Conservation (phyloP, 2,113 vertebrate species). For the Lethenteron reissneri region DNA sequence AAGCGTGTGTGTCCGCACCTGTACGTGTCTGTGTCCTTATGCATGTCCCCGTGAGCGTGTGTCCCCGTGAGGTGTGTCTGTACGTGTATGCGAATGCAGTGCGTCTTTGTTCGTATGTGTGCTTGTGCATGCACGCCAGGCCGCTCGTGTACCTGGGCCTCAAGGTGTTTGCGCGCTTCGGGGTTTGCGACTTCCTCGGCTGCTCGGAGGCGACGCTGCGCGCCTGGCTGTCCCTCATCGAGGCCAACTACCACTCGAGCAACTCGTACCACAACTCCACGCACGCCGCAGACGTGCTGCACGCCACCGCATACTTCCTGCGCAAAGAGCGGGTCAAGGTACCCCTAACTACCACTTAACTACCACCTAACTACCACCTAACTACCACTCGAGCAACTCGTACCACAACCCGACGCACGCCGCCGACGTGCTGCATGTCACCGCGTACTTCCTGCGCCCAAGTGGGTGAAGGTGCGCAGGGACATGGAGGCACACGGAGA, state of each 20-base stretch:
- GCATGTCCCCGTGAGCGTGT: too few species aligned
- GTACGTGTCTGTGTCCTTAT: too few species aligned
- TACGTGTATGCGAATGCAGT: too few species aligned
- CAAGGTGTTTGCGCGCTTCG: slow-evolving; percentile 62
- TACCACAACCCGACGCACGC: slow-evolving; percentile 90
- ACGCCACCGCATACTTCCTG: slow-evolving; percentile 74
- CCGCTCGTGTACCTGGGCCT: slow-evolving; percentile 73
- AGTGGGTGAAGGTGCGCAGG: slow-evolving; percentile 57
- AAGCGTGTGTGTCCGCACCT: too few species aligned
- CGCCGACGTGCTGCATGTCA: slow-evolving; percentile 76
- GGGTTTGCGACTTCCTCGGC: slow-evolving; percentile 62
- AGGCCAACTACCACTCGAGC: slow-evolving; percentile 74
- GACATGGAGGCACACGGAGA: too few species aligned
- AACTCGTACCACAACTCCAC: slow-evolving; percentile 94
- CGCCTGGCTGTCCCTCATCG: slow-evolving; percentile 78
- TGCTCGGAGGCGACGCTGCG: slow-evolving; percentile 55
- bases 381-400: slow-evolving; percentile 72
- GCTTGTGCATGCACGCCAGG: slow-evolving; percentile 19
- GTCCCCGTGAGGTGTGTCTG: too few species aligned
- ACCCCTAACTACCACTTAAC: slow-evolving; percentile 8
- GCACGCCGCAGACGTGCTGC: slow-evolving; percentile 65
- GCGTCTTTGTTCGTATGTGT: too few species aligned
- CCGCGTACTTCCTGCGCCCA: slow-evolving; percentile 79
- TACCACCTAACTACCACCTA: slow-evolving; percentile 36
- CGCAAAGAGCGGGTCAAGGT: slow-evolving; percentile 81